A percentile compares a stretch with the other conserved stretches of the same genome.
Evolutionary conservation across 2,888 invertebrate genomes (phyloP).

Genomic region (Spilarctia lutea): DNA sequence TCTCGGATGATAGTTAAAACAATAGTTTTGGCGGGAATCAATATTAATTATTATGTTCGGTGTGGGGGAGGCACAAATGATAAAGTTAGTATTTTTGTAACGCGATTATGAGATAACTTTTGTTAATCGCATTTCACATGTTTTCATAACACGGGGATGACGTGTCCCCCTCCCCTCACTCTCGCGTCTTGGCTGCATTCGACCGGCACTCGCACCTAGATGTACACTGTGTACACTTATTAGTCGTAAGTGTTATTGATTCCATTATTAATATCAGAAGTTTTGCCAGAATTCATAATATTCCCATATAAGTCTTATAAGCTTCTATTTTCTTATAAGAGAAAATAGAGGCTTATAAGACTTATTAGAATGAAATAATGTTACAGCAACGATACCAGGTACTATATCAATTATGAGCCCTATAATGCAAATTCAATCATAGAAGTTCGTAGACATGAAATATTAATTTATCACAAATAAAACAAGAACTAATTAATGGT

Average conservation of each 20-base stretch:
- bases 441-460: not conserved
- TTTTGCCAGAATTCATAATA: not conserved
- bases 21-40: constrained; percentile 48
- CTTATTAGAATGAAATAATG: too few species aligned
- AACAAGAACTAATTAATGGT: too few species aligned
- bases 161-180: not conserved
- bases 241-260: not conserved
- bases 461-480: too few species aligned
- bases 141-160: constrained; percentile 26
- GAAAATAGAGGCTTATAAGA: not conserved
- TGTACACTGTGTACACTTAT: not conserved
- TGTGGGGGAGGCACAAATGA: constrained; percentile 50
- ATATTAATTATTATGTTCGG: constrained; percentile 46
- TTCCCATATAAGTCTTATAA: too few species aligned
- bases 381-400: too few species aligned
- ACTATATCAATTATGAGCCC: not conserved
- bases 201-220: constrained; percentile 5
- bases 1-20: constrained; percentile 37
- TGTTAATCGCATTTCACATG: constrained; percentile 29
- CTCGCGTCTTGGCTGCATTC: constrained; percentile 3
- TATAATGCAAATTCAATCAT: not conserved
- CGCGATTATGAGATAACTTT: constrained; percentile 46
- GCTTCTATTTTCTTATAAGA: not conserved
- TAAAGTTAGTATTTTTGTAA: constrained; percentile 61
- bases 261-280: not conserved